Conservation (phyloP, 2,797 vertebrate genomes). For the Periparus ater region DNA sequence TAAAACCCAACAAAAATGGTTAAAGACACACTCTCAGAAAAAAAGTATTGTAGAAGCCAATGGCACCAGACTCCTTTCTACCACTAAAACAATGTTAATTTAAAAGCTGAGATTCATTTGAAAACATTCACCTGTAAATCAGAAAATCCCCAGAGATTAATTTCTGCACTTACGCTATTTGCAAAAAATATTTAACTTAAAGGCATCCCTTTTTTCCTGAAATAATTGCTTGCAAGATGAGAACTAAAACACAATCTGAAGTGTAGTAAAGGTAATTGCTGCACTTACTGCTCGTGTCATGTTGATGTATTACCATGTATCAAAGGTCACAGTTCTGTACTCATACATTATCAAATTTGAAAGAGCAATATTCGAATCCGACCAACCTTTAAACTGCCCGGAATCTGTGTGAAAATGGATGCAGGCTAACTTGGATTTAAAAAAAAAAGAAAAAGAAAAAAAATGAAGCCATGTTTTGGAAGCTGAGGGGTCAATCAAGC, state of each 20-base stretch:
- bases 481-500: slow-evolving; percentile 94
- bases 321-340: slow-evolving; percentile 97
- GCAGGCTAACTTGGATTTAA: slow-evolving; percentile 60
- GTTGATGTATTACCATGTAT: slow-evolving; percentile 95
- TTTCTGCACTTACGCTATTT: slow-evolving; percentile 51
- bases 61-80: not conserved
- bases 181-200: slow-evolving; percentile 50
- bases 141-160: slow-evolving; percentile 18
- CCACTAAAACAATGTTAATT: slow-evolving; percentile 7
- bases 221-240: slow-evolving; percentile 74
- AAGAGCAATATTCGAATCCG: slow-evolving; percentile 89
- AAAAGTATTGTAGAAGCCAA: not conserved
- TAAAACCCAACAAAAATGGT: not conserved
- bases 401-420: slow-evolving; percentile 79
- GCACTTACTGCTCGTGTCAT: slow-evolving; percentile 92
- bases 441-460: slow-evolving; percentile 77
- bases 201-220: slow-evolving; percentile 44
- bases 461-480: slow-evolving; percentile 80
- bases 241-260: slow-evolving; percentile 72
- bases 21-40: slow-evolving; percentile 3
- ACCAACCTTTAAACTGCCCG: slow-evolving; percentile 85
- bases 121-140: slow-evolving; percentile 38
- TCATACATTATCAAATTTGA: slow-evolving; percentile 99
- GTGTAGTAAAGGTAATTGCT: slow-evolving; percentile 85
- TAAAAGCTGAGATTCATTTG: slow-evolving; percentile 16